Evolutionary conservation across 2,888 invertebrate species (phyloP), one percentile per base, ranked within the genome.

Genomic region (Micropterix aruncella): DNA sequence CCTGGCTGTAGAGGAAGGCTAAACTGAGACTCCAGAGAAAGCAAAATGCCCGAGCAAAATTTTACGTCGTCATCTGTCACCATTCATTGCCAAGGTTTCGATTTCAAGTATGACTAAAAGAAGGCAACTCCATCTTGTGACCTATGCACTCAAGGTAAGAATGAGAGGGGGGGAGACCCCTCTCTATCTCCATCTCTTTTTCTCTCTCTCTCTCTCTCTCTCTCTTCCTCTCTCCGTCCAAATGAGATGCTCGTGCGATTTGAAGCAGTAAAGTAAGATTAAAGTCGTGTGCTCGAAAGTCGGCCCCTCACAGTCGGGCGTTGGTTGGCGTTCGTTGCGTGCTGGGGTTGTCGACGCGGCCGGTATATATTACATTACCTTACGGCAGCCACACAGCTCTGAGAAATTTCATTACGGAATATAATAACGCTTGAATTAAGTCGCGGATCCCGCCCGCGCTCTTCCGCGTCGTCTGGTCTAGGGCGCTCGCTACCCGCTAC

Each of bases 241-340:
- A 38, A 27, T 44, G 40, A 36, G 42, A 40, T 45, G 42, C 43
- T 45, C 42, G 40, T 36, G 36, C 42, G 42, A n/a, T n/a, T n/a
- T n/a, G n/a, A n/a, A 40, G 42, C 42, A 42, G 42, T 43, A 45
- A 45, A 45, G 42, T 45, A 45, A 40, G 17, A 18, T 19, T 14
- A 40, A 40, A 40, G 18, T 40, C 18, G 40, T 40, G 18, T 40
- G 18, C 18, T 40, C 19, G 40, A 14, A 40, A 40, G 19, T 40
- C 40, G 19, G 40, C 19, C 18, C 18, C 19, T 19, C 19, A 40
- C 18, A 40, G 40, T 18, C 40, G 18, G 19, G 40, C 40, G 40
- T 19, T 40, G 18, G 14, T 40, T 16, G 18, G n/a, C n/a, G 4
- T 14, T 14, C 19, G 19, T 40, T 40, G 36, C 36, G 36, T 40